Conservation (phyloP, 1,140 invertebrate species). For the Muscidifurax raptorellus region DNA sequence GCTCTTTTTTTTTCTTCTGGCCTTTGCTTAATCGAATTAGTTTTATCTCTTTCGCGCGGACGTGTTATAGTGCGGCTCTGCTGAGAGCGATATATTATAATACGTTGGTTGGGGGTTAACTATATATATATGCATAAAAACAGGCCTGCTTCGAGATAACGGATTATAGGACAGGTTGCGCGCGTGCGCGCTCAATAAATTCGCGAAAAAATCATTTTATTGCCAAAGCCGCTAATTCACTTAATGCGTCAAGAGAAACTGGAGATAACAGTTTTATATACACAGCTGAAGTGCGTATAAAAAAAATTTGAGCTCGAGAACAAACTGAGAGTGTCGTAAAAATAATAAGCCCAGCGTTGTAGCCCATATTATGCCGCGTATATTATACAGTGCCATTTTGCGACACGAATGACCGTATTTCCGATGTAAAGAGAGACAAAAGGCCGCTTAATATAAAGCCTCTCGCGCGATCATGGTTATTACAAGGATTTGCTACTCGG, state of each 20-base stretch:
- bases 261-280: not conserved
- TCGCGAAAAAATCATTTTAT: slow-evolving; percentile 5
- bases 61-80: not conserved
- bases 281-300: not conserved
- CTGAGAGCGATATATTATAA: not conserved
- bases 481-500: not conserved
- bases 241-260: not conserved
- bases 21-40: slow-evolving; percentile 33
- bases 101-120: no score
- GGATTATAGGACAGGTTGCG: not conserved
- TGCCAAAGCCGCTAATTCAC: not conserved
- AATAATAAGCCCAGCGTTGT: not conserved
- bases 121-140: no score
- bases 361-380: no score
- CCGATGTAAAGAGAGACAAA: not conserved
- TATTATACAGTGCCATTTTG: not conserved
- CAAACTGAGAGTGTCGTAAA: not conserved
- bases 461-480: not conserved
- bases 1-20: not conserved
- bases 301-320: not conserved
- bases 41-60: slow-evolving; percentile 13
- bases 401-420: not conserved
- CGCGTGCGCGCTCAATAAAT: slow-evolving; percentile 14
- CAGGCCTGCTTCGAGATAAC: slow-evolving; percentile 22
- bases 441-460: not conserved